Percentiles rank a stretch among this genome's conserved stretches.
Conservation (phyloP, 2,797 vertebrate species). For the Tarsius wallacei region DNA sequence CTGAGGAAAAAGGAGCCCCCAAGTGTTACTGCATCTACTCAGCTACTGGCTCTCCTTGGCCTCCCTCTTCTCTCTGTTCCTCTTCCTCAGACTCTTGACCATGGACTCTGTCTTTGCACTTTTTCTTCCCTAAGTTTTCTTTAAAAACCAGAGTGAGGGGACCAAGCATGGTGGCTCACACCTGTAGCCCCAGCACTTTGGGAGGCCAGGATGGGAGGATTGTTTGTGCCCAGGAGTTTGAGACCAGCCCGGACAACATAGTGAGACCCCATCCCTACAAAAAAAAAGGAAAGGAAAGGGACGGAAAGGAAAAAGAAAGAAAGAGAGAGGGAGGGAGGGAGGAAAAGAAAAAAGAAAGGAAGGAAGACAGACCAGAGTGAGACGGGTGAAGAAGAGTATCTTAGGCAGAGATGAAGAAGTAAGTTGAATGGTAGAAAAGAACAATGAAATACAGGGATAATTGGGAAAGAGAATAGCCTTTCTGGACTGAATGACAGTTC, state of each 20-base stretch:
- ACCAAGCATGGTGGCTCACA: too few relatives aligned
- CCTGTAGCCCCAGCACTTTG: too few relatives aligned
- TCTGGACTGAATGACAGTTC: conserved; percentile 5
- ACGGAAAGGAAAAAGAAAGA: too few relatives aligned
- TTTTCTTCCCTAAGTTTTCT: conserved; percentile 18
- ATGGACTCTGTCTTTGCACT: background rate
- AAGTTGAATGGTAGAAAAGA: conserved; percentile 33
- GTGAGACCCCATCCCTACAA: too few relatives aligned
- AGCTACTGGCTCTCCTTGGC: background rate
- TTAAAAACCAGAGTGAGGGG: background rate
- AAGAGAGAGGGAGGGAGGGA: background rate
- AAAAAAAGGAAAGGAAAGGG: too few relatives aligned
- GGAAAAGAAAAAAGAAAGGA: too few relatives aligned
- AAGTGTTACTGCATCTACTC: too few relatives aligned
- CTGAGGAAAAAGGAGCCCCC: background rate
- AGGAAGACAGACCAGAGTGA: background rate
- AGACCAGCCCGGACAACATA: too few relatives aligned
- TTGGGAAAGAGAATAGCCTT: background rate
- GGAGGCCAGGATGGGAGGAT: too few relatives aligned
- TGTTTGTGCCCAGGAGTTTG: too few relatives aligned
- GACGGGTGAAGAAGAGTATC: background rate
- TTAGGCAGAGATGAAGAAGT: background rate
- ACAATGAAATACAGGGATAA: conserved; percentile 9
- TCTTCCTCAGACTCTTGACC: background rate
- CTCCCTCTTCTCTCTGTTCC: background rate